These are phyloP conservation scores for Turritopsis dohrnii DNA, from an alignment of 30 jellyfish, hydroid and myxozoan genomes.

Conservation along the genomic window DNA sequence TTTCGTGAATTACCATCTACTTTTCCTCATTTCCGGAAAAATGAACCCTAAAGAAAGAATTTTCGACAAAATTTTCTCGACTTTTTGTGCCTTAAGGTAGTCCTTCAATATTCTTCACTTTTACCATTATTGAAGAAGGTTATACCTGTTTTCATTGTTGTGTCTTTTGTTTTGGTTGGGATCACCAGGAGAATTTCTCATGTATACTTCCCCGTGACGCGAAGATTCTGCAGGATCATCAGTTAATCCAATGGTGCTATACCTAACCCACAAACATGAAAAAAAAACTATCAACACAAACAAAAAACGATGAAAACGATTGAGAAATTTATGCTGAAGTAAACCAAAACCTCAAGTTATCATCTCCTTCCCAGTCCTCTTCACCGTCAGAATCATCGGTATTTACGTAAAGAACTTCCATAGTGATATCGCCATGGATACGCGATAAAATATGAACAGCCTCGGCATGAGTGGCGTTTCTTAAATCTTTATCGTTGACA, in stretches of 20 bases:
- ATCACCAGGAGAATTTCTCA: slow-evolving; percentile 83
- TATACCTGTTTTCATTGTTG: not conserved
- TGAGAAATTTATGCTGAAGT: not conserved
- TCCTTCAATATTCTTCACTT: no score
- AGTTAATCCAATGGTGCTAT: slow-evolving; percentile 81
- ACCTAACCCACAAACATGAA: no score
- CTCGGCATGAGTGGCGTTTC: slow-evolving; percentile 79
- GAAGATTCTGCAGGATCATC: slow-evolving; percentile 75
- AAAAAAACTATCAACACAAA: no score
- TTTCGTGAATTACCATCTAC: no score
- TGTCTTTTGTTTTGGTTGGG: not conserved
- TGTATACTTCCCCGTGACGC: slow-evolving; percentile 27
- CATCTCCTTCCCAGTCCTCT: slow-evolving; percentile 87
- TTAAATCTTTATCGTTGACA: slow-evolving; percentile 61
- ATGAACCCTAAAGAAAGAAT: no score
- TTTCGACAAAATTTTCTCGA: no score
- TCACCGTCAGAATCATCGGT: slow-evolving; percentile 84
- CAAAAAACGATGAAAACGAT: no score
- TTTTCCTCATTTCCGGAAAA: no score
- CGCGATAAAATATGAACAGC: slow-evolving; percentile 85
- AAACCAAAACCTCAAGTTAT: slow-evolving; percentile 69
- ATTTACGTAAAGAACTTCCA: slow-evolving; percentile 81
- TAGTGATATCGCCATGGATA: slow-evolving; percentile 69
- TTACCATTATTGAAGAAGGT: no score
- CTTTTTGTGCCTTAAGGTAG: no score